phyloP scores from a whole-genome alignment of 1,140 invertebrate genomes.

The Bursaphelenchus mucronatus region DNA sequence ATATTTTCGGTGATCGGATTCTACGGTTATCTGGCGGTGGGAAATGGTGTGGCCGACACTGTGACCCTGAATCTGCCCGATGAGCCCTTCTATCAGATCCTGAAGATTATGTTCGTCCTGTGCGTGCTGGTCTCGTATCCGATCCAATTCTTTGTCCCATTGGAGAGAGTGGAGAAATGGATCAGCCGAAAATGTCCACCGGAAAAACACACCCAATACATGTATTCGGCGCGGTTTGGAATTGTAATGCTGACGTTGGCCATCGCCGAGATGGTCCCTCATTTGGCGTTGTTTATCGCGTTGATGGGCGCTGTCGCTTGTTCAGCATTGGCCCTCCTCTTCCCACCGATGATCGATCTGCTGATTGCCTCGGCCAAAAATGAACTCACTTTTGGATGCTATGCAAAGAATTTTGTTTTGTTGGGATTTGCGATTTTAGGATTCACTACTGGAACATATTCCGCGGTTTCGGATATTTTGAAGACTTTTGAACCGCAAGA shows the following conservation, averaged over 20 bases:
- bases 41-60: slow-evolving; percentile 55
- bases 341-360: slow-evolving; percentile 58
- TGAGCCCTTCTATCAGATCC: slow-evolving; percentile 45
- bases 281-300: slow-evolving; percentile 44
- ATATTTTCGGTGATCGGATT: slow-evolving; percentile 52
- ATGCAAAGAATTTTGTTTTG: not conserved
- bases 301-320: slow-evolving; percentile 40
- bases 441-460: slow-evolving; percentile 12
- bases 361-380: slow-evolving; percentile 26
- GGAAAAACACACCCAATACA: slow-evolving; percentile 40
- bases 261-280: slow-evolving; percentile 49
- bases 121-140: slow-evolving; percentile 51
- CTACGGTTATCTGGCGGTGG: slow-evolving; percentile 56
- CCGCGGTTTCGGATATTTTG: slow-evolving; percentile 4
- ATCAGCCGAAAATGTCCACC: slow-evolving; percentile 42
- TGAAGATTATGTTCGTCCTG: slow-evolving; percentile 50
- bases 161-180: slow-evolving; percentile 50
- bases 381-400: not conserved
- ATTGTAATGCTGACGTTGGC: slow-evolving; percentile 39
- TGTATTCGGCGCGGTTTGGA: slow-evolving; percentile 40
- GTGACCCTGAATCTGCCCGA: slow-evolving; percentile 50
- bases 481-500: slow-evolving; percentile 11
- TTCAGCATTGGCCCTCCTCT: slow-evolving; percentile 52
- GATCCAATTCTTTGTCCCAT: slow-evolving; percentile 50
- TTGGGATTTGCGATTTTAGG: slow-evolving; percentile 4